phyloP scores from a whole-genome alignment of 2,888 invertebrate species.

The Charanyca ferruginea region DNA sequence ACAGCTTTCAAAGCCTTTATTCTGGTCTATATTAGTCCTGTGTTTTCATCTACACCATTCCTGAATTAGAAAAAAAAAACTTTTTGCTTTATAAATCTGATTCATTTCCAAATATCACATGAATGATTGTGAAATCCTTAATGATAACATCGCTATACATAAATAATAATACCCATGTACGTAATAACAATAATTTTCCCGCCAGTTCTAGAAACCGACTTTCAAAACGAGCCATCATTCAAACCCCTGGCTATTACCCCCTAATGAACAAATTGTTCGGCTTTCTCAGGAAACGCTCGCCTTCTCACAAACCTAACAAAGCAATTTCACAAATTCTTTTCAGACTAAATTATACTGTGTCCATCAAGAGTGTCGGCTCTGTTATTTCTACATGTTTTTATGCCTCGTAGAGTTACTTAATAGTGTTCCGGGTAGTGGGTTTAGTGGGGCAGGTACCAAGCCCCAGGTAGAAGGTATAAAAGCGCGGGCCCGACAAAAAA shows the following conservation, averaged over 20 bases:
- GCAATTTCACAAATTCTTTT: conserved; percentile 74
- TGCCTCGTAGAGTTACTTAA: conserved; percentile 84
- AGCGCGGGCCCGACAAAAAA: conserved; percentile 74
- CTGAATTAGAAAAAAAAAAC: neutral
- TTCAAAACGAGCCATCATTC: conserved; percentile 36
- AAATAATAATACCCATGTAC: conserved; percentile 7
- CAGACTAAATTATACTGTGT: conserved; percentile 78
- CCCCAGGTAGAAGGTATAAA: conserved; percentile 82
- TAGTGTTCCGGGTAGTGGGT: conserved; percentile 87
- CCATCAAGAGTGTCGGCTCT: conserved; percentile 75
- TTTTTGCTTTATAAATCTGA: neutral
- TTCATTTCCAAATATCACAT: conserved; percentile 9
- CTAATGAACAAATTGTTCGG: conserved; percentile 53
- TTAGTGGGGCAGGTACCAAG: conserved; percentile 82
- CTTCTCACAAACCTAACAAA: conserved; percentile 62
- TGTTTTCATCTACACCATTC: too few species aligned
- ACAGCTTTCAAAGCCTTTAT: neutral
- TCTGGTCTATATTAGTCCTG: neutral
- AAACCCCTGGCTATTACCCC: conserved; percentile 45
- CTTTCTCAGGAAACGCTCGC: conserved; percentile 53
- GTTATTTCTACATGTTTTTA: conserved; percentile 83
- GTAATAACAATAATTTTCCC: conserved; percentile 53
- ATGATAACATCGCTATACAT: conserved; percentile 2
- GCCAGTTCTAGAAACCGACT: conserved; percentile 48
- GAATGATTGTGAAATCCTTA: neutral